Evolutionary conservation across 2,888 invertebrate species (phyloP), one percentile per base, ranked within the genome.

Genomic region (Cephus pulcher): DNA sequence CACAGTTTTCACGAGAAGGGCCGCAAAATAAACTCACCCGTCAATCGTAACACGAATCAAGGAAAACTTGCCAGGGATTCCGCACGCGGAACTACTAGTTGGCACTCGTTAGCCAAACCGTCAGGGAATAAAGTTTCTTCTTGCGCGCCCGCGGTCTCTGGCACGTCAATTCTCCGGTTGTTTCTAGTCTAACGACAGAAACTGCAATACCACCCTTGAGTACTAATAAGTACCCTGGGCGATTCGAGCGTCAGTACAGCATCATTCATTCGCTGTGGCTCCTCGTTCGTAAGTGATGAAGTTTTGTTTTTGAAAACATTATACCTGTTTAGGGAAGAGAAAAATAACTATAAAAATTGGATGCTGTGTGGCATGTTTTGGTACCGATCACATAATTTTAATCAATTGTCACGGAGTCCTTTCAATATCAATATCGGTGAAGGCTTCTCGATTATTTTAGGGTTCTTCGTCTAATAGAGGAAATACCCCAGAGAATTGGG

Each of bases 1-100:
- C 37, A 76, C 75, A 81, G 80, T 76, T 81, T 82, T 74, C 79
- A 79, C 80, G 80, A 56, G 23, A 69, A 40, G 77, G 78, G 78
- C 76, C 79, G 78, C 30, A 76, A 69, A 75, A 73, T 76, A 80
- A 84, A 84, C 75, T 73, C 32, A 23, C 56, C 74, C 75, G 75
- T 82, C 78, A 78, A 82, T 80, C 77, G 73, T 73, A 70, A 33
- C 73, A 69, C 71, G 76, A 78, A 78, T 78, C 78, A 78, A 75
- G 73, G 78, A 78, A 78, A 78, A 78, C 78, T 78, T 78, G 78
- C n/a, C 76, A 69, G 71, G 9, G 11, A 33, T 71, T 71, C 30
- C 71, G 71, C 71, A 71, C 9, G 71, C 11, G 71, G 71, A 33
- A 71, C 71, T 71, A 12, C 71, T 56, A 23, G 56, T 56, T 56